Evolutionary conservation across 1,140 invertebrate genomes (phyloP).

Genomic region (Philopotamus ludificatus): DNA sequence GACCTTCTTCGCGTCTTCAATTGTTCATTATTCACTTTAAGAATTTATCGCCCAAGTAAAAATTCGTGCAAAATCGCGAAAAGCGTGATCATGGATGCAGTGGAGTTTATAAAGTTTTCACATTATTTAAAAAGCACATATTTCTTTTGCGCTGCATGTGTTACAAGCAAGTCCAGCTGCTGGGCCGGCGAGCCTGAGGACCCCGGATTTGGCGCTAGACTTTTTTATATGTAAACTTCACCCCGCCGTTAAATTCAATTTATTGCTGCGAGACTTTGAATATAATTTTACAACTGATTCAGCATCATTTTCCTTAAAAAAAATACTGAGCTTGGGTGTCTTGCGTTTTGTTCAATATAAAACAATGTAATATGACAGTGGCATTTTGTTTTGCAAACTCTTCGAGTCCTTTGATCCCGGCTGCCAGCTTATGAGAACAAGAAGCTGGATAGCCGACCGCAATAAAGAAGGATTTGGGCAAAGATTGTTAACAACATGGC

Average conservation of each 20-base stretch:
- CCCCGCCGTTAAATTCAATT: slow-evolving; percentile 38
- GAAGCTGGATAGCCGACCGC: neutral
- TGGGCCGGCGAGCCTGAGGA: neutral
- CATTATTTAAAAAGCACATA: too few relatives aligned
- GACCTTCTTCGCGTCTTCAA: neutral
- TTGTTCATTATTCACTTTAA: too few relatives aligned
- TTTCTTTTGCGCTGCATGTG: too few relatives aligned
- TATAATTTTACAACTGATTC: neutral
- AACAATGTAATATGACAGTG: neutral
- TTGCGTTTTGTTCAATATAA: neutral
- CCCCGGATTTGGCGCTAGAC: neutral
- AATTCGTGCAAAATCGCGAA: too few relatives aligned
- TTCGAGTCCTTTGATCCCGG: slow-evolving; percentile 16
- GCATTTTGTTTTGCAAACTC: slow-evolving; percentile 16
- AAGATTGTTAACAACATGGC: slow-evolving; percentile 10
- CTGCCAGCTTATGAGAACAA: neutral
- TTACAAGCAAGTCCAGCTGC: too few relatives aligned
- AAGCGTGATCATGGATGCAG: too few relatives aligned
- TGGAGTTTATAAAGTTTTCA: too few relatives aligned
- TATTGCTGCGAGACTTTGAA: slow-evolving; percentile 23
- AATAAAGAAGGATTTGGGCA: slow-evolving; percentile 22
- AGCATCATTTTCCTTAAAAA: neutral
- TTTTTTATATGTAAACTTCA: slow-evolving; percentile 41
- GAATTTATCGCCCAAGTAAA: too few relatives aligned
- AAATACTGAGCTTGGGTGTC: neutral